Evolutionary conservation across 2,888 invertebrate genomes (phyloP), one percentile per base, ranked within the genome.

Genomic region (Andrena bucephala): DNA sequence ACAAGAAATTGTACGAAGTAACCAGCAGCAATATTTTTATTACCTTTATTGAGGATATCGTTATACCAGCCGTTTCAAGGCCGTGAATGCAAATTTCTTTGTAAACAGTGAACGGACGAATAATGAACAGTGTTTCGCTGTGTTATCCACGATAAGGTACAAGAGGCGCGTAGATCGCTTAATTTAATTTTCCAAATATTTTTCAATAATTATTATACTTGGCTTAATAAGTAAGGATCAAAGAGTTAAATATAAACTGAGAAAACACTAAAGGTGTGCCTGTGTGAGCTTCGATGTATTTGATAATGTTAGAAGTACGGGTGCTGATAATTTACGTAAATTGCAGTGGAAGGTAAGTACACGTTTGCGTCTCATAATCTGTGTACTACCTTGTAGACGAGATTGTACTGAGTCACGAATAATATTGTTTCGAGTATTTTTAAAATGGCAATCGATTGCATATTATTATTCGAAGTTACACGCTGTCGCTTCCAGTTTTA

Each of bases 291-390:
- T 70, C 31, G 24, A 63, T 70, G 60, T n/a, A 24, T 27, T 52
- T 50, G 10, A 54, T 69, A 42, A 27, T 29, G 29, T 42, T 65
- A 63, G 20, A 65, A 71, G 27, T 16, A 48, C 29, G 42, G 36
- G 10, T 63, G 24, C 7, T 20, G 33, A 33, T 71, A 71, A 71
- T 59, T 71, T 50, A 50, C 50, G 70, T 65, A 65, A 65, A 65
- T 65, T 71, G 10, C 59, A 57, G 4, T 59, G 63, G 31, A 36
- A 77, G 77, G 71, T 77, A 77, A 77, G 77, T 77, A 57, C 36
- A 65, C 3, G 13, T 65, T 65, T 71, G 42, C 29, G n/a, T 36
- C 6, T 5, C 27, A 20, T 62, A 69, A 75, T 52, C 62, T 20
- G 52, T 52, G 36, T 50, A 52, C 10, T 52, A 29, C 33, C 20